Evolutionary conservation across 2,888 invertebrate species (phyloP).

Genomic region (Tenthredo mesomela): DNA sequence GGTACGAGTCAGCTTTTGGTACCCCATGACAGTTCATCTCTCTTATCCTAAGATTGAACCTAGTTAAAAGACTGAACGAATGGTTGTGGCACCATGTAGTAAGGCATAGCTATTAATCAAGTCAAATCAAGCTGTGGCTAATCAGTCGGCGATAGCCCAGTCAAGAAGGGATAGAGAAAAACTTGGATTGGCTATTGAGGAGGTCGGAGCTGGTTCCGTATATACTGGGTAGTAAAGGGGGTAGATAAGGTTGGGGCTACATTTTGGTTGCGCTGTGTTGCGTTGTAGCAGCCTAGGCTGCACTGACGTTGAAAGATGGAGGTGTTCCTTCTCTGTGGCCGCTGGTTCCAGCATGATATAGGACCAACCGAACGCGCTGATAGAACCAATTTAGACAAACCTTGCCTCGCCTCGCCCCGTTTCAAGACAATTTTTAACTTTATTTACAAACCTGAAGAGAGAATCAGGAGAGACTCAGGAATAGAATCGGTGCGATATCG

Average conservation of each 20-base stretch:
- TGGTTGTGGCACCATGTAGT: conserved; percentile 36
- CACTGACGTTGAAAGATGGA: conserved; percentile 76
- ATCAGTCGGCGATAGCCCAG: conserved; percentile 67
- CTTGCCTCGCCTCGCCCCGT: conserved; percentile 53
- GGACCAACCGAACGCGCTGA: conserved; percentile 76
- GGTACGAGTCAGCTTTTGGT: conserved; percentile 18
- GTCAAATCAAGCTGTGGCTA: conserved; percentile 68
- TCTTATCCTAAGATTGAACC: not conserved
- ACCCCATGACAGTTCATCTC: not conserved
- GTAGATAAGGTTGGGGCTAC: conserved; percentile 63
- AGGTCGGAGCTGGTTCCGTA: conserved; percentile 54
- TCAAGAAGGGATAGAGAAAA: conserved; percentile 64
- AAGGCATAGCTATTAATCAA: conserved; percentile 67
- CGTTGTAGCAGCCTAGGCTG: conserved; percentile 62
- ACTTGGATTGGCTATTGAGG: conserved; percentile 67
- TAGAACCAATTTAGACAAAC: conserved; percentile 76
- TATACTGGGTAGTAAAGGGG: conserved; percentile 51
- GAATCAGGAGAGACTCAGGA: not conserved
- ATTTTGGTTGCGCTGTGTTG: conserved; percentile 60
- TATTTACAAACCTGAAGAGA: conserved; percentile 55
- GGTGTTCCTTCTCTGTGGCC: conserved; percentile 73
- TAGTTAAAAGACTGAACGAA: conserved; percentile 31
- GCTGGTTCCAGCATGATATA: conserved; percentile 75
- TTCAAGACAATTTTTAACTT: conserved; percentile 67
- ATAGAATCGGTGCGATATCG: not conserved